Conservation (phyloP, 2,113 vertebrate species). For the Hucho hucho region DNA sequence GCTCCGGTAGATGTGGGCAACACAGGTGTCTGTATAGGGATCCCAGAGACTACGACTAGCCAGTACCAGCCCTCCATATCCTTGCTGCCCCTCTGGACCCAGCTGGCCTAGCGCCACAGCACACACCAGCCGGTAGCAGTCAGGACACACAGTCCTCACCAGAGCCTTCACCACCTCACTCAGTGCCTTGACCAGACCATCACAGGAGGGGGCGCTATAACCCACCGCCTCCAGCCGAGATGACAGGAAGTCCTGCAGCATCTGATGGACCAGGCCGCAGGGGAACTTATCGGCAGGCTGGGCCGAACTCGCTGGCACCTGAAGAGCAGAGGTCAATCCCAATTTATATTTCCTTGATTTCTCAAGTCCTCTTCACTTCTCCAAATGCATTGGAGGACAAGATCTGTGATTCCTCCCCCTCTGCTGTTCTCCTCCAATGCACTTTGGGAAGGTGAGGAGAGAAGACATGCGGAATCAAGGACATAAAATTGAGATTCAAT, state of each 20-base stretch:
- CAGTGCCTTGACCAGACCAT: constrained; percentile 8
- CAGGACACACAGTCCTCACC: not conserved
- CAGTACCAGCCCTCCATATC: constrained; percentile 13
- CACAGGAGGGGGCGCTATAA: constrained; percentile 20
- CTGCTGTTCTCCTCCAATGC: constrained; percentile 6
- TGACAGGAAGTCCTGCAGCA: constrained; percentile 46
- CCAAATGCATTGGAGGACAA: too few relatives aligned
- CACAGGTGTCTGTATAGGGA: constrained; percentile 24
- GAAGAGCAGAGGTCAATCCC: not conserved
- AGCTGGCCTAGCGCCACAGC: constrained; percentile 11
- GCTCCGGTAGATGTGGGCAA: constrained; percentile 20
- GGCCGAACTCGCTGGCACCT: constrained; percentile 28
- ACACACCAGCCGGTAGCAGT: constrained; percentile 38
- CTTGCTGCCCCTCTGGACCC: constrained; percentile 16
- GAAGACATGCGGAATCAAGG: not conserved
- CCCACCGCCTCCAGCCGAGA: constrained; percentile 10
- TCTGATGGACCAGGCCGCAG: not conserved
- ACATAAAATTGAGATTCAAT: too few relatives aligned
- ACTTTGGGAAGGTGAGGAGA: not conserved
- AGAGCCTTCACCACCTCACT: constrained; percentile 23
- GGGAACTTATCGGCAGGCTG: constrained; percentile 27
- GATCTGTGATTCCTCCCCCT: not conserved
- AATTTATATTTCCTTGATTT: not conserved
- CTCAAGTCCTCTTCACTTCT: too few relatives aligned
- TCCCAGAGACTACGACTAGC: constrained; percentile 35